Percentiles rank a stretch among this genome's conserved stretches.
phyloP scores from a whole-genome alignment of 1,140 invertebrate genomes.

The Macrosteles quadrilineatus region DNA sequence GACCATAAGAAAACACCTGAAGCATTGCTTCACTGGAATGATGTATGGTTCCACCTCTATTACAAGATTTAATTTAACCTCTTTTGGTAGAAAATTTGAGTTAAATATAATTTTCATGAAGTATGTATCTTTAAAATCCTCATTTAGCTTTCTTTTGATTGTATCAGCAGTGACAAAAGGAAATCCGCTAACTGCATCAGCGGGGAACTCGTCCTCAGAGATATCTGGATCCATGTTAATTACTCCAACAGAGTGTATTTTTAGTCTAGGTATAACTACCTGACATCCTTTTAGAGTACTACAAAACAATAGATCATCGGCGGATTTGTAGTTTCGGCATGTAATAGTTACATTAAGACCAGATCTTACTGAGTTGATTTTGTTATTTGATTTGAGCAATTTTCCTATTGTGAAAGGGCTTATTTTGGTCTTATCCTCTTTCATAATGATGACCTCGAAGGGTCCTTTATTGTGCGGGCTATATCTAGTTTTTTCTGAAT shows the following conservation, averaged over 20 bases:
- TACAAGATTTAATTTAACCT: background rate
- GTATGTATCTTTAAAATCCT: background rate
- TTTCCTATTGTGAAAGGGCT: too few relatives aligned
- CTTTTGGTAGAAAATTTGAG: background rate
- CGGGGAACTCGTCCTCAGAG: too few relatives aligned
- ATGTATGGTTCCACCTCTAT: background rate
- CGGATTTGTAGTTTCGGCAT: background rate
- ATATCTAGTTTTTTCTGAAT: too few relatives aligned
- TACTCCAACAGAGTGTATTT: background rate
- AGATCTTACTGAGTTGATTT: background rate
- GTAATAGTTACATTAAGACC: background rate
- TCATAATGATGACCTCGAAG: background rate
- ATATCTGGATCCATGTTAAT: too few relatives aligned
- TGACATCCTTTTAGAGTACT: background rate
- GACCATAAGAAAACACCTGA: too few relatives aligned
- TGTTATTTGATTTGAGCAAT: too few relatives aligned
- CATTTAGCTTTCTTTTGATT: slow-evolving; percentile 4
- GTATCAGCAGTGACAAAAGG: too few relatives aligned
- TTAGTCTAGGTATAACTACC: background rate
- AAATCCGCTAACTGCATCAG: too few relatives aligned
- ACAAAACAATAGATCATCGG: background rate
- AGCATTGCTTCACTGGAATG: too few relatives aligned
- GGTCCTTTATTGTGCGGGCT: slow-evolving; percentile 20
- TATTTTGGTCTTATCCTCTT: too few relatives aligned
- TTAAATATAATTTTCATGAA: too few relatives aligned